phyloP scores from a whole-genome alignment of 2,113 vertebrate genomes.

The Mastomys natalensis region DNA sequence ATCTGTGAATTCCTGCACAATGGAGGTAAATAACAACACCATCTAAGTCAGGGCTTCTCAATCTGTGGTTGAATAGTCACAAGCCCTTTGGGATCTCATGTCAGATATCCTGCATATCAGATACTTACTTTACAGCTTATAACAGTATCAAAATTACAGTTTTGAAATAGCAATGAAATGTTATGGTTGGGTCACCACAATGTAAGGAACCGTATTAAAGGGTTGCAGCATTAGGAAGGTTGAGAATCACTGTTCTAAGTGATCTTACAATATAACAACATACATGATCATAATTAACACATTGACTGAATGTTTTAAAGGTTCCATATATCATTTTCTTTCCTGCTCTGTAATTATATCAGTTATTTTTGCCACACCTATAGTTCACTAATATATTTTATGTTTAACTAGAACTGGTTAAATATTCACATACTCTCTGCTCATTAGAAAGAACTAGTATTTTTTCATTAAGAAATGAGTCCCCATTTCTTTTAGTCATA shows the following conservation, averaged over 20 bases:
- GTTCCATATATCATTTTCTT: not conserved
- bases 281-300: not conserved
- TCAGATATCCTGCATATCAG: not conserved
- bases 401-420: not conserved
- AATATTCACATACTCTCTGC: not conserved
- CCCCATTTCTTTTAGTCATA: not conserved
- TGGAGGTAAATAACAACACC: not conserved
- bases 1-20: not conserved
- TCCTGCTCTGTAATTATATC: accelerated
- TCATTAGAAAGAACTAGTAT: not conserved
- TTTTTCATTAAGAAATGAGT: not conserved
- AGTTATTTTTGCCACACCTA: not conserved
- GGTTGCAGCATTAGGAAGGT: not conserved
- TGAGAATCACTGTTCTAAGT: not conserved
- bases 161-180: not conserved
- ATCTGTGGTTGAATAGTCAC: not conserved
- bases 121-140: not conserved
- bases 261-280: not conserved
- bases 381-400: not conserved
- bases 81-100: not conserved
- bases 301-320: not conserved
- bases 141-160: not conserved
- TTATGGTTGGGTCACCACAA: not conserved
- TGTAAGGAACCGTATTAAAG: not conserved
- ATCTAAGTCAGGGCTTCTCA: no score